phyloP scores from a whole-genome alignment of 2,113 vertebrate genomes.

The Ageneiosus marmoratus region DNA sequence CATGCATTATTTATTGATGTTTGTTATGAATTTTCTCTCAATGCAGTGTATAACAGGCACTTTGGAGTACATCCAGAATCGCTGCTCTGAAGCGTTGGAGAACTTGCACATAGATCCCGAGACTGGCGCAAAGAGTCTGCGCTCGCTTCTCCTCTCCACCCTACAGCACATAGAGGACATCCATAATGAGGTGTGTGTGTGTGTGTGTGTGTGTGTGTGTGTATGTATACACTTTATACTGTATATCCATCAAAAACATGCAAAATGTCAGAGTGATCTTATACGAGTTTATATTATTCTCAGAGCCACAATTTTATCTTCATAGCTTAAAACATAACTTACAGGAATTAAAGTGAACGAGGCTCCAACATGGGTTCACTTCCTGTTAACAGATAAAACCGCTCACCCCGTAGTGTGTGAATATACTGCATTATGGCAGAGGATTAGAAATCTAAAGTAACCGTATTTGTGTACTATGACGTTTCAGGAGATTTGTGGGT shows the following conservation, averaged over 20 bases:
- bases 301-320: background rate
- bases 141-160: conserved; percentile 75
- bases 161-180: conserved; percentile 88
- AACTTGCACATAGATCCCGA: conserved; percentile 77
- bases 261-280: too few relatives aligned
- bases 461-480: background rate
- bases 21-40: background rate
- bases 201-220: background rate
- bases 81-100: conserved; percentile 82
- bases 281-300: background rate
- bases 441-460: background rate
- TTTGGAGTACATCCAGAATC: conserved; percentile 85
- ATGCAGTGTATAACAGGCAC: conserved; percentile 87
- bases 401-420: background rate
- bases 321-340: background rate
- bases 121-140: conserved; percentile 72
- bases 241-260: too few relatives aligned
- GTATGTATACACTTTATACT: background rate
- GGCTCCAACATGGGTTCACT: background rate
- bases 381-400: background rate
- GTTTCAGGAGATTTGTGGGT: too few relatives aligned
- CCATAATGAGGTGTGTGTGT: conserved; percentile 89
- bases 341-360: background rate
- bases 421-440: background rate
- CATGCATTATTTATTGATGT: too few relatives aligned